These are phyloP conservation scores for Agrochola circellaris DNA, from an alignment of 2,888 invertebrate species.

Conservation along the genomic window DNA sequence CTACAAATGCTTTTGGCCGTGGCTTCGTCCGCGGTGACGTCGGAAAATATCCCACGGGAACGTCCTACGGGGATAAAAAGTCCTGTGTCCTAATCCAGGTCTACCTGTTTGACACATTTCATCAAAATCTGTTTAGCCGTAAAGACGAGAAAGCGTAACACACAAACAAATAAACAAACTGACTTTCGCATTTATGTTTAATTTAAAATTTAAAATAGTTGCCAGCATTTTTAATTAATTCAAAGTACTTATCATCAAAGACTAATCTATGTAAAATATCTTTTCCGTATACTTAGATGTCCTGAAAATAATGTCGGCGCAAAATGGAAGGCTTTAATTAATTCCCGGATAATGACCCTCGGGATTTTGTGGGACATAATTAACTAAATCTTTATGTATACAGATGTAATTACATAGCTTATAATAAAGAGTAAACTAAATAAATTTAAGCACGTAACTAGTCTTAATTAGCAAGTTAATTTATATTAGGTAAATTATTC, in stretches of 20 bases:
- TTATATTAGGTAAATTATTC: no score
- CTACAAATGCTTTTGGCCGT: not conserved
- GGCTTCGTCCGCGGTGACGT: no score
- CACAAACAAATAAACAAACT: no score
- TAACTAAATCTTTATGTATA: slow-evolving; percentile 18
- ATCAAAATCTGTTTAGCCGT: no score
- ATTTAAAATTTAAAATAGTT: not conserved
- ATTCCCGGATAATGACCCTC: slow-evolving; percentile 48
- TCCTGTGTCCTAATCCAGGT: no score
- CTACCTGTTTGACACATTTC: no score
- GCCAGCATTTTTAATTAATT: not conserved
- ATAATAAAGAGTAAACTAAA: not conserved
- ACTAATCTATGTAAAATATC: slow-evolving; percentile 32
- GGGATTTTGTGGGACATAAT: slow-evolving; percentile 53
- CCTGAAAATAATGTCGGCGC: slow-evolving; percentile 23
- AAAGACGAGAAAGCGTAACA: no score
- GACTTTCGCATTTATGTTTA: no score
- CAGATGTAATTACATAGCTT: slow-evolving; percentile 34
- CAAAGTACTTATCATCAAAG: not conserved
- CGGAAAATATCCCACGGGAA: no score
- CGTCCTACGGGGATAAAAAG: no score
- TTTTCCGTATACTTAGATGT: slow-evolving; percentile 7
- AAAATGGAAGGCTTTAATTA: slow-evolving; percentile 59
- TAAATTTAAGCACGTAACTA: slow-evolving; percentile 9
- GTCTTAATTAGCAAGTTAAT: not conserved